Base-by-base conservation (phyloP, 1,140 invertebrate species). In the Achatina immaculata region DNA sequence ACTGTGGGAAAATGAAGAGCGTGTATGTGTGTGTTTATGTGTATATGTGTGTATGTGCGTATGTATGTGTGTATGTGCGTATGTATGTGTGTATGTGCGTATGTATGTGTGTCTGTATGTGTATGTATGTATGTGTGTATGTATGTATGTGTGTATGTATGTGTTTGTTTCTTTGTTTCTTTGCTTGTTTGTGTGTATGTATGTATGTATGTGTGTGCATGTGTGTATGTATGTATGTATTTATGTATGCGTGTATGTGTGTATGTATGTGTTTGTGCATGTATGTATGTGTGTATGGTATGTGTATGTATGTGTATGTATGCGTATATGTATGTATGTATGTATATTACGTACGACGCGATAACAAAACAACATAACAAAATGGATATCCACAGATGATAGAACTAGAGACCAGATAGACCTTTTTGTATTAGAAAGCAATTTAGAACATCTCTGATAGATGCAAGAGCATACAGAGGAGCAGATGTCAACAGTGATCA, bases 241-340 rank as follows among this genome's bases (percentile, higher is more conserved):
- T 7, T 38, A 31, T 79, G 43, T 79, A 40, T 79, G 43, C 69
- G 62, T 79, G 6, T 79, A 62, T 79, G 62, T 79, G 77, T 78
- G 51, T 78, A 38, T 79, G 62, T 69, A 62, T 69, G 62, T 79
- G 78, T 79, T 40, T 79, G 43, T 24, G 42, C 9, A 45, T 40
- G 1, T 69, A 48, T 45, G 7, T 66, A 68, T 24, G 19, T 11
- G 7, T 19, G 19, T 11, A 48, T 48, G 7, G 19, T 11, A 48
- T 48, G 19, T 48, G 45, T 48, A n/a, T 45, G 14, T 48, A 48
- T 24, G 7, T 34, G 24, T 71, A 38, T 31, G 36, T 11, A 38
- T 38, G 36, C 7, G 36, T 11, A 42, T 31, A 38, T 71, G 36
- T 38, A 38, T 11, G 28, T 11, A 34, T 72, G 38, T 34, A 72